Evolutionary conservation across 2,113 vertebrate genomes (phyloP).

Genomic region (Halcyon senegalensis): DNA sequence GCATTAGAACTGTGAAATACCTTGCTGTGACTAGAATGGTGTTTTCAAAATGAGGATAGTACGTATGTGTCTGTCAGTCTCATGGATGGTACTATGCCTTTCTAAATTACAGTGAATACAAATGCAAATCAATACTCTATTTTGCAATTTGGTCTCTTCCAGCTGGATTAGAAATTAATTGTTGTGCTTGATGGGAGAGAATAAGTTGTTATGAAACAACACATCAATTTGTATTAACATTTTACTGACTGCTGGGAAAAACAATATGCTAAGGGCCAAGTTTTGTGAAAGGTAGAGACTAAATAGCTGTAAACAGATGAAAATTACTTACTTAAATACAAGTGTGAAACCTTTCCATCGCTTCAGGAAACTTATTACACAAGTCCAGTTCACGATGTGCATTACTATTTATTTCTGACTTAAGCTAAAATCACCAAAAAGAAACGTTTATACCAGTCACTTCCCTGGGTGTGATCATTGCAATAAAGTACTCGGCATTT

Average conservation of each 20-base stretch:
- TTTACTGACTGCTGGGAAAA: neutral
- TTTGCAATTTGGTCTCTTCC: slow-evolving; percentile 16
- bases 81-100: neutral
- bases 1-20: neutral
- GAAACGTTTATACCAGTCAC: neutral
- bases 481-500: neutral
- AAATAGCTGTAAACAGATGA: neutral
- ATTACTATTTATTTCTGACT: neutral
- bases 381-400: neutral
- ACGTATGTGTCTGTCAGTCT: neutral
- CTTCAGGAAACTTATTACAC: neutral
- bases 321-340: neutral
- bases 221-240: neutral
- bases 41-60: neutral
- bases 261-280: neutral
- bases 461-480: neutral
- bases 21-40: neutral
- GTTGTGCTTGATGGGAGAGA: neutral
- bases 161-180: slow-evolving; percentile 15
- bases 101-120: neutral
- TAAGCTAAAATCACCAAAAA: no score
- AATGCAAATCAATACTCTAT: neutral
- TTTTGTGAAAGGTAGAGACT: neutral
- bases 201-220: slow-evolving; percentile 29
- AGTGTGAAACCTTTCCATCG: neutral